Base-by-base conservation (phyloP, 2,113 vertebrate genomes). In the Clarias gariepinus region DNA sequence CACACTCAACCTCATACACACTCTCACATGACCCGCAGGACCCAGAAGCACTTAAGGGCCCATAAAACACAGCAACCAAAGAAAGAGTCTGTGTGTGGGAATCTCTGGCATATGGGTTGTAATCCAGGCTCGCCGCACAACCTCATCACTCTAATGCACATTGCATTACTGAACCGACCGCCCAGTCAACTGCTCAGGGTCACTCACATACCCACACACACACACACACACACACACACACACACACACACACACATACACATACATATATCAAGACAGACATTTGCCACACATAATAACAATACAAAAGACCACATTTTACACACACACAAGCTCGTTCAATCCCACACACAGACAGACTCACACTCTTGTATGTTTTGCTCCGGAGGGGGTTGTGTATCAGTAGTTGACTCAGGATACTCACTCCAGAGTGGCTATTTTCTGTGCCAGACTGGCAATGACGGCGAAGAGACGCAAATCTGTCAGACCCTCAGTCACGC, bases 401-500 rank as follows among this genome's bases (percentile, higher is more conserved):
- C 19, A 60, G 52, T 83, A 36, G 33, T 63, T 7, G n/a, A 64
- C 36, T 94, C 89, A 82, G 92, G 92, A 90, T 93, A 96, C 96
- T 97, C 93, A 96, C 96, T 96, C 95, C 94, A 98, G 93, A 93
- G 95, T 95, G 92, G 96, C 94, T 91, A 98, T 96, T 95, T 97
- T 97, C 94, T 95, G 94, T 58, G 94, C 96, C 95, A 98, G 96
- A 92, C 98, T 97, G 89, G 96, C 96, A 90, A 98, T 95, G 91
- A 95, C 96, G 0, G 95, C 96, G 88, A 97, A 98, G 92, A 99
- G 97, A 94, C 95, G 93, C 93, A 97, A 95, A 95, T 97, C 97
- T 94, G 97, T 96, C 86, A 95, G 96, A 89, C 98, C 97, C 95
- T 98, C 97, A 94, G 97, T 97, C 95, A 98, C 96, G 92, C 95